Conservation (phyloP, 2,113 vertebrate species). For the Petrocephalus microphthalmus region DNA sequence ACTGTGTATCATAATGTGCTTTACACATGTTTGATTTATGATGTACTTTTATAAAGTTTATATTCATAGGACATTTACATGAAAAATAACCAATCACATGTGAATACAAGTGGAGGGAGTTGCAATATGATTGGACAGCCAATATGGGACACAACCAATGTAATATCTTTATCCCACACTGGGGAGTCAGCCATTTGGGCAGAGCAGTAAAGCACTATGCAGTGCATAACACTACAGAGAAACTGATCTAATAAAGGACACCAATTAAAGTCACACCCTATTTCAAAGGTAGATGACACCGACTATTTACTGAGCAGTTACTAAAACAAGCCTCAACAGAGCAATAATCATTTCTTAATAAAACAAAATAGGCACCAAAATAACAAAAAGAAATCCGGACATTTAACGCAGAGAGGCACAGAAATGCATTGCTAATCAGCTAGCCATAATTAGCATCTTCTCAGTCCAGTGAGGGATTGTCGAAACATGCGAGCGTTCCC, state of each 20-base stretch:
- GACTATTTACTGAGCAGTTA: background rate
- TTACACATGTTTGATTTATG: background rate
- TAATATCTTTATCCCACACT: background rate
- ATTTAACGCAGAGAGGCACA: background rate
- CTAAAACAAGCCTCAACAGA: background rate
- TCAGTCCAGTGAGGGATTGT: background rate
- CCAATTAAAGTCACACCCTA: background rate
- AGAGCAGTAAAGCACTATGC: background rate
- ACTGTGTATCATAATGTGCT: background rate
- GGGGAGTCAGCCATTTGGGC: background rate
- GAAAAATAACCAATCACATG: background rate
- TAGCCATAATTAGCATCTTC: background rate
- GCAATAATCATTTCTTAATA: background rate
- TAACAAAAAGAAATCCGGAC: background rate
- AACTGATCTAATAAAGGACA: background rate
- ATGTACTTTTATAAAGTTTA: background rate
- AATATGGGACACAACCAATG: background rate
- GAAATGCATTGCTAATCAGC: background rate
- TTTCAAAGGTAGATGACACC: background rate
- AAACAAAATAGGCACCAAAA: background rate
- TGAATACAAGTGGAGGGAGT: background rate
- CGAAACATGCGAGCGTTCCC: background rate
- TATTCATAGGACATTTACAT: background rate
- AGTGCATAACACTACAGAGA: background rate
- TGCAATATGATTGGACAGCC: background rate